Evolutionary conservation across 2,113 vertebrate genomes (phyloP), one percentile per base, ranked within the genome.

Genomic region (Dissostichus mawsoni): DNA sequence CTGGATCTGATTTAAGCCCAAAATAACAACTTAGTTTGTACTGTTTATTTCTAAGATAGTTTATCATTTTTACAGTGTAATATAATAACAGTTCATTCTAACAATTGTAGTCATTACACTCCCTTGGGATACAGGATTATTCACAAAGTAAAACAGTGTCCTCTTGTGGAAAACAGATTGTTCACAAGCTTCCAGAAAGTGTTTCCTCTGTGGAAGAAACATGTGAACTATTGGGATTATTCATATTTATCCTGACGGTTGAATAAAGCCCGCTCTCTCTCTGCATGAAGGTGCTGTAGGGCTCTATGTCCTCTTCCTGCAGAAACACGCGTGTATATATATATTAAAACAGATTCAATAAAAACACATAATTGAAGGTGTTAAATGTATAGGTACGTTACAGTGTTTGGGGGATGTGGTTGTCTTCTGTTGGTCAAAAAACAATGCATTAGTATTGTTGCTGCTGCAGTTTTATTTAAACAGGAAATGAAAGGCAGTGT

Each of bases 291-390:
- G 64, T 85, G 69, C 78, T 50, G 74, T 85, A 81, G 0, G 83
- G 69, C 16, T 78, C 83, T 0, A 78, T 74, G 63, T 73, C 41
- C 2, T n/a, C 12, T 11, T 81, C 74, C 83, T 85, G 69, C 73
- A 74, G 58, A 20, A 6, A 25, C 4, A 78, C 1, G 29, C 0
- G 29, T 12, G 6, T 0, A 10, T 10, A 57, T 23, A n/a, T 23
- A 2, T 4, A 25, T 5, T 10, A 13, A 74, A 58, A 9, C 6
- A 7, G 36, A 41, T 41, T 41, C 6, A 41, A 41, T 41, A 41
- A 41, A 71, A 13, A 0, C 0, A 2, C 33, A 59, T 36, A 3
- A 41, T 18, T 17, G 9, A 23, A 50, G n/a, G 2, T 57, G 2
- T 11, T 1, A 45, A 0, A 5, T n/a, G 1, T 25, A 16, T 53